Base-by-base conservation (phyloP, 2,888 invertebrate species). In the Spodoptera littoralis region DNA sequence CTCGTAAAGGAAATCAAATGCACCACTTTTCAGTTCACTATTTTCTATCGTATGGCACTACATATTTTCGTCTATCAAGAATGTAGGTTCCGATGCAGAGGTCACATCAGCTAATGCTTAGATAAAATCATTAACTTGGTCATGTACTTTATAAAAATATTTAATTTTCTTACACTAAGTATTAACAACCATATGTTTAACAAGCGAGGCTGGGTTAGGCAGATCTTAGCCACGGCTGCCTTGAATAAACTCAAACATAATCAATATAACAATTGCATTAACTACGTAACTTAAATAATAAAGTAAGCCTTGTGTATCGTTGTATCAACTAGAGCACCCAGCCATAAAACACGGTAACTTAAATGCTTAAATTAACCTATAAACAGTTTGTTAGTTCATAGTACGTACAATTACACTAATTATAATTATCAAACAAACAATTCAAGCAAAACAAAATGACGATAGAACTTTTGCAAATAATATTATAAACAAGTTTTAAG, bases 141-240 rank as follows among this genome's bases (percentile, higher is more conserved):
- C 92, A 84, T 83, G 81, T 73, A 85, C 65, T 70, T 86, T 92
- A 92, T 82, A 92, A 92, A 93, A 93, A 93, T 92, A 92, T 90
- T 77, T 77, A 82, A 84, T 85, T 87, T 84, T 80, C 89, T 90
- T 90, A 90, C 42, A 66, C 79, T 89, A 84, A 76, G 58, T 80
- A 80, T 83, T 78, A 88, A 85, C 83, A 88, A 84, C 82, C 81
- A 73, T 83, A 81, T 49, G 9, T 68, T 53, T 80, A 85, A 82
- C 82, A 86, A 84, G 85, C 85, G 63, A 75, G 72, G 74, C 76
- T 75, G 76, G 57, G 4, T 44, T 47, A 57, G 50, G 58, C 47
- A 51, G 58, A 54, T 64, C 44, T 60, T 63, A 61, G 71, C 76
- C 65, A 22, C 11, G 42, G 46, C 57, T 74, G 57, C 60, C 65